Evolutionary conservation across 2,888 invertebrate species (phyloP).

Genomic region (Leptura quadrifasciata): DNA sequence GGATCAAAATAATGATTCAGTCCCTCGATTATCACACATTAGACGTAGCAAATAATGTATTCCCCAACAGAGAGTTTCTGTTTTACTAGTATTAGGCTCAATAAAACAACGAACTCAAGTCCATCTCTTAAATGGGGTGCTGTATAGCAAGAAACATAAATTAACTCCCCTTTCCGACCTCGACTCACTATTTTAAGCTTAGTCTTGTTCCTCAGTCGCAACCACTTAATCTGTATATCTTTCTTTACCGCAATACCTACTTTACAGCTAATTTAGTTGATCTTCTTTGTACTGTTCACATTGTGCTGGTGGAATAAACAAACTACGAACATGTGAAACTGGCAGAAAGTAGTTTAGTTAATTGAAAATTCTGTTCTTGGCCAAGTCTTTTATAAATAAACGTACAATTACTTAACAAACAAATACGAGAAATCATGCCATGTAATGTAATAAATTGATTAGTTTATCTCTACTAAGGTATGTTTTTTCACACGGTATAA

Average conservation of each 20-base stretch:
- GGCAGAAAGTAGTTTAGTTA: neutral
- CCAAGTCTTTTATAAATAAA: too few relatives aligned
- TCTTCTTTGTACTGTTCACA: constrained; percentile 20
- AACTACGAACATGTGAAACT: neutral
- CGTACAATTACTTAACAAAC: too few relatives aligned
- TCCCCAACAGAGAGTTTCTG: constrained; percentile 16
- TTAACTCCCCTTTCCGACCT: constrained; percentile 29
- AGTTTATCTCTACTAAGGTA: too few relatives aligned
- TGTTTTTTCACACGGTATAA: too few relatives aligned
- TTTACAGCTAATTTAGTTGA: constrained; percentile 34
- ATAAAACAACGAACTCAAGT: constrained; percentile 33
- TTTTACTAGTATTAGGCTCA: constrained; percentile 7
- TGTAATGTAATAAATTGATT: too few relatives aligned
- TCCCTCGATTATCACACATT: constrained; percentile 5
- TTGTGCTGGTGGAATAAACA: neutral
- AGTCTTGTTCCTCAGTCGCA: constrained; percentile 32
- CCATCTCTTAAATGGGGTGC: constrained; percentile 30
- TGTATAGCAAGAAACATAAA: constrained; percentile 31
- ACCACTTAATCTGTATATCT: constrained; percentile 38
- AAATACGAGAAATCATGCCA: too few relatives aligned
- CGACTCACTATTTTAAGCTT: constrained; percentile 25
- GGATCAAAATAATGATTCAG: neutral
- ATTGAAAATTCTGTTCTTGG: neutral
- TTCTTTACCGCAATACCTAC: constrained; percentile 27
- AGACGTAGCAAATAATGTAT: constrained; percentile 21